Base-by-base conservation (phyloP, 2,113 vertebrate species). In the Narcine bancroftii region DNA sequence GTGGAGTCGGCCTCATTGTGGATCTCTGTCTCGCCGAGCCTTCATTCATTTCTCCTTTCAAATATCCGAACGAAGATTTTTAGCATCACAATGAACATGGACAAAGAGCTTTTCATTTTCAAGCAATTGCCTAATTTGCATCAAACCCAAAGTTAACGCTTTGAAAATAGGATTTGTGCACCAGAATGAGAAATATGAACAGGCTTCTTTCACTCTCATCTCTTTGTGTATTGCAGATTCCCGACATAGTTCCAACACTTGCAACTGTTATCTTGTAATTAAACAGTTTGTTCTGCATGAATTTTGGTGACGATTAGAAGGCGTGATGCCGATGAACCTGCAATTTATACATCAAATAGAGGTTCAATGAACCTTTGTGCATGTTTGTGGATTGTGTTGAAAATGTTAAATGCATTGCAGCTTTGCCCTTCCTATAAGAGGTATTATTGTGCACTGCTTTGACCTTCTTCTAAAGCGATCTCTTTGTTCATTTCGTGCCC, bases 31-130 rank as follows among this genome's bases (percentile, higher is more conserved):
- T 75, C n/a, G 36, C n/a, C 36, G 36, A 36, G n/a, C 72, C 72
- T 39, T 39, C 72, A 39, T 75, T 75, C 72, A 39, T 69, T 2
- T 24, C 72, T 75, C 36, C 72, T 39, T 75, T 75, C n/a, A 75
- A 39, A 36, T 19, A 75, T 75, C 11, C 11, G 72, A 4, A 36
- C 36, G 72, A n/a, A 75, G 72, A 75, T n/a, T 39, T 75, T 75
- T 75, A 75, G 13, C 72, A 75, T 75, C 72, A 75, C 72, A 75
- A 75, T 39, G 72, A 75, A 1, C 72, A 39, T 11, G 10, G n/a
- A 75, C 72, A 75, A 75, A 75, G 72, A 39, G 72, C 72, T 75
- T 75, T 75, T 75, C 72, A 75, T 75, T 75, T 75, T 17, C 72
- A 1, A 75, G 36, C n/a, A 39, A 75, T 1, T 1, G 72, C 72